Evolutionary conservation across 1,140 invertebrate genomes (phyloP).

Genomic region (Rhizoglyphus robini): DNA sequence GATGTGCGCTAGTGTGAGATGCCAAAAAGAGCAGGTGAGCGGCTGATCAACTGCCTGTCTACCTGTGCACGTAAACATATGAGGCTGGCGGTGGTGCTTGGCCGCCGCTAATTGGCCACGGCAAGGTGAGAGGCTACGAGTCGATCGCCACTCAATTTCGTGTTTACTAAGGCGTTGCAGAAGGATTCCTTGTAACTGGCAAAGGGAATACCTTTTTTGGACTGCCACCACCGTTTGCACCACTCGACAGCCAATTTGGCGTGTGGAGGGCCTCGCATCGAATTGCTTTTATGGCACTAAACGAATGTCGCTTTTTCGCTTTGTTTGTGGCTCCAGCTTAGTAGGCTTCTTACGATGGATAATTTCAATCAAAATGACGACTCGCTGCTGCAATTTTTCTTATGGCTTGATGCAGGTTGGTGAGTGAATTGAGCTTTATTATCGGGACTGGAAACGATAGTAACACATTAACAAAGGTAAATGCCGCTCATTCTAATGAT

Average conservation of each 20-base stretch:
- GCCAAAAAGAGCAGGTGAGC: slow-evolving; percentile 4
- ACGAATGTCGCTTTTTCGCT: background rate
- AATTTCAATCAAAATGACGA: too few relatives aligned
- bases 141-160: background rate
- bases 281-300: background rate
- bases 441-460: too few relatives aligned
- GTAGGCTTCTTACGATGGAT: too few relatives aligned
- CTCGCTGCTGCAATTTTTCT: too few relatives aligned
- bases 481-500: too few relatives aligned
- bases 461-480: too few relatives aligned
- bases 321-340: too few relatives aligned
- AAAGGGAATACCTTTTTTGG: background rate
- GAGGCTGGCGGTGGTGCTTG: background rate
- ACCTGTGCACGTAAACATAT: slow-evolving; percentile 8
- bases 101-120: background rate
- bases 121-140: slow-evolving; percentile 2
- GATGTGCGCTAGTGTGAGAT: background rate
- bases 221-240: background rate
- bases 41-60: background rate
- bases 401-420: too few relatives aligned
- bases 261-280: background rate
- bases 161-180: background rate
- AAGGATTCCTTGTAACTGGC: background rate
- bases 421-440: too few relatives aligned
- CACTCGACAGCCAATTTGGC: background rate